Conservation (phyloP, 2,888 invertebrate species). For the Petrolisthes cinctipes region DNA sequence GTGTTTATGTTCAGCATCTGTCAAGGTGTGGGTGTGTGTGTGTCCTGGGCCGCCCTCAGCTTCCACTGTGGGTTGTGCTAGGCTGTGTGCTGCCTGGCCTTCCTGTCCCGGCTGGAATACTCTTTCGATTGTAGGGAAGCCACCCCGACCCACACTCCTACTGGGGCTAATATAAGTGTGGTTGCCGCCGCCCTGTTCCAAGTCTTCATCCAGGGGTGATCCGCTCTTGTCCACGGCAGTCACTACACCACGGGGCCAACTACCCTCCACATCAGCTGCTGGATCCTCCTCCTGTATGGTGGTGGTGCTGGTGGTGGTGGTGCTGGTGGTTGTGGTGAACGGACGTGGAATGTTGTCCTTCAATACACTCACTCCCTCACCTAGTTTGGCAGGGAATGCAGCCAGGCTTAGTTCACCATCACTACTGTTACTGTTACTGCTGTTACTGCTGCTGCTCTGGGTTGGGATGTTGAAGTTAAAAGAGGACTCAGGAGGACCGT, state of each 20-base stretch:
- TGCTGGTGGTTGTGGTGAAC: background rate
- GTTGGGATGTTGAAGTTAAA: background rate
- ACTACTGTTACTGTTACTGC: background rate
- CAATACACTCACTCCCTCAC: conserved; percentile 10
- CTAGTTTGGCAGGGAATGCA: conserved; percentile 19
- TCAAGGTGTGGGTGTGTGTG: background rate
- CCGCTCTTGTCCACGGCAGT: conserved; percentile 37
- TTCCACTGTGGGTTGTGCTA: conserved; percentile 20
- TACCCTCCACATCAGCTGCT: background rate
- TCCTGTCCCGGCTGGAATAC: conserved; percentile 35
- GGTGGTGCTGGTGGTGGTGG: background rate
- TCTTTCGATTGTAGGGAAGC: conserved; percentile 44
- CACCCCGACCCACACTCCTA: conserved; percentile 44
- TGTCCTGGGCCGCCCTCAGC: background rate
- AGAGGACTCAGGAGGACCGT: background rate
- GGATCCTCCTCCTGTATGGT: background rate
- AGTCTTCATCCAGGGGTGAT: background rate
- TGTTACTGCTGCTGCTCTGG: background rate
- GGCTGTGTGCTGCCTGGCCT: conserved; percentile 13
- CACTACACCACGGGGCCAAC: conserved; percentile 14
- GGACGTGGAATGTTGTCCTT: background rate
- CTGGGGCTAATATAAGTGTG: conserved; percentile 47
- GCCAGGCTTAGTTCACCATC: background rate
- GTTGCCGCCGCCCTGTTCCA: conserved; percentile 14
- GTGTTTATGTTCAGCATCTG: background rate